Base-by-base conservation (phyloP, 2,888 invertebrate species). In the Troilus luridus region DNA sequence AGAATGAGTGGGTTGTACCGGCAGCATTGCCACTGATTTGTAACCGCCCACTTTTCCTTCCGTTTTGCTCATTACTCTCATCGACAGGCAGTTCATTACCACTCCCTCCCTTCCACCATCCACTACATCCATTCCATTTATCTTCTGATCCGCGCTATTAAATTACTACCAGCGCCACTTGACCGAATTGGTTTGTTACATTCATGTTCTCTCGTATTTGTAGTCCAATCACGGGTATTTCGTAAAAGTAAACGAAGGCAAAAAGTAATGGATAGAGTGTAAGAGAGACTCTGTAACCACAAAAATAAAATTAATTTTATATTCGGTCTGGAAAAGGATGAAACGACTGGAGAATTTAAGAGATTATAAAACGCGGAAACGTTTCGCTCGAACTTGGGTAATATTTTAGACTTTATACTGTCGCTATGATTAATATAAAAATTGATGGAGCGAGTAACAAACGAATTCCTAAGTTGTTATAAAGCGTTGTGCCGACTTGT, bases 81-180 rank as follows among this genome's bases (percentile, higher is more conserved):
- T 77, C 72, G 72, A 77, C 72, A 77, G 56, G 85, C n/a, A 85
- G 54, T 85, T 85, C 56, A 85, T 85, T 85, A 85, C 56, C 81
- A 6, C 56, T 1, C 11, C 54, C 41, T 41, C 41, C 5, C 41
- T 41, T 41, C 41, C 41, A 41, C 41, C 41, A 41, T 41, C 41
- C 41, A 41, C 41, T 41, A 41, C 41, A 41, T 54, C 56, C 56
- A 56, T 54, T n/a, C 27, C 56, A 58, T 85, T 85, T 85, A 85
- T 85, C 85, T 85, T 85, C 41, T 77, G 14, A 7, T 17, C 12
- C 11, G 2, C 41, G 12, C 27, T 27, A 77, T 77, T 77, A 77
- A 77, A 77, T 41, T 77, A 27, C 72, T 77, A 77, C 72, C 72
- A 67, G 67, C 27, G 14, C 67, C 67, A 41, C 72, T 7, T 17